These are phyloP conservation scores for Metacarcinus magister DNA, from an alignment of 2,888 invertebrate genomes.

Conservation along the genomic window DNA sequence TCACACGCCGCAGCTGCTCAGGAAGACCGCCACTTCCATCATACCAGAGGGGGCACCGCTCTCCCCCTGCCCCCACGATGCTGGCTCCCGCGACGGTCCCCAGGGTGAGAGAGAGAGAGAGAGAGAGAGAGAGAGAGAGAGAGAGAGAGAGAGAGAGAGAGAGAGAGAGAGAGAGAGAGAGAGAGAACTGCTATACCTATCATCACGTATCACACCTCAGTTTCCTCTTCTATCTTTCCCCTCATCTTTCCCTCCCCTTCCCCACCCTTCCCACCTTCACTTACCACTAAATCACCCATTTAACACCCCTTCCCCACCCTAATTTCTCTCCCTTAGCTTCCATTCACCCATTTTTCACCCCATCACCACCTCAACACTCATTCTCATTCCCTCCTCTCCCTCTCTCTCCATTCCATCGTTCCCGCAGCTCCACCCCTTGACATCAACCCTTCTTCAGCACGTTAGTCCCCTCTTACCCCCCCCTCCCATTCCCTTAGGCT, in stretches of 20 bases:
- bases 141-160: not conserved
- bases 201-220: not conserved
- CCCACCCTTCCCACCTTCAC: not conserved
- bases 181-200: not conserved
- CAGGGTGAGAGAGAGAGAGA: not conserved
- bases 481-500: not conserved
- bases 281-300: too few species aligned
- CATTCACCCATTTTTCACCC: not conserved
- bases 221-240: not conserved
- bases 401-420: not conserved
- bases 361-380: not conserved
- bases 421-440: not conserved
- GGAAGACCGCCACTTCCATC: conserved; percentile 65
- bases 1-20: conserved; percentile 60
- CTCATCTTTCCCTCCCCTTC: not conserved
- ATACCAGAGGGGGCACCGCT: conserved; percentile 6
- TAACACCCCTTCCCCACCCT: not conserved
- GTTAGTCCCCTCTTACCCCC: not conserved
- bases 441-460: too few species aligned
- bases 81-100: not conserved
- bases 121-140: not conserved
- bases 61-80: conserved; percentile 46
- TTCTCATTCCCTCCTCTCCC: not conserved
- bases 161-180: not conserved
- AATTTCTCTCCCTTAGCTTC: not conserved